A percentile compares a stretch with the other conserved stretches of the same genome.
Conservation (phyloP, 2,888 invertebrate species). For the Caenorhabditis plicata region DNA sequence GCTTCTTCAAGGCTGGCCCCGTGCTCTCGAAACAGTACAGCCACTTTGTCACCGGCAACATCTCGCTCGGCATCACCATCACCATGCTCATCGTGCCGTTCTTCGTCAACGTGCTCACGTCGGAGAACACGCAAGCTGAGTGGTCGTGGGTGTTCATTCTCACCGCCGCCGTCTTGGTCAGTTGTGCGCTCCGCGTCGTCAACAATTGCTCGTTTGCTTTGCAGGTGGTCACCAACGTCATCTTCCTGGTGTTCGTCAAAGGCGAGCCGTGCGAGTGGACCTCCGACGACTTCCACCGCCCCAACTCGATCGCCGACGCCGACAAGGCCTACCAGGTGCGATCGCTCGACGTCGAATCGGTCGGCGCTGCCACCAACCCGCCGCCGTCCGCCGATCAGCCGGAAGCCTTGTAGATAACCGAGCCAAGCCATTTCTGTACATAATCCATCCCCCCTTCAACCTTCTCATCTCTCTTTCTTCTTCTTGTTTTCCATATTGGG, state of each 20-base stretch:
- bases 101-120: constrained; percentile 51
- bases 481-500: no score
- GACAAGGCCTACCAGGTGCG: constrained; percentile 13
- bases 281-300: constrained; percentile 26
- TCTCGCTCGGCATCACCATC: constrained; percentile 59
- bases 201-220: background rate
- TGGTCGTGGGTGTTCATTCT: constrained; percentile 55
- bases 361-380: no score
- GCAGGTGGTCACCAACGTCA: constrained; percentile 48
- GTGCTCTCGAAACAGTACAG: constrained; percentile 60
- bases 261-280: constrained; percentile 59
- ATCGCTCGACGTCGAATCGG: no score
- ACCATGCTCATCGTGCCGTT: constrained; percentile 60
- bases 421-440: no score
- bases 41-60: constrained; percentile 64
- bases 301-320: constrained; percentile 26
- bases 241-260: constrained; percentile 51
- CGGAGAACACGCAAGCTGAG: constrained; percentile 55
- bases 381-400: no score
- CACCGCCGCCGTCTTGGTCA: constrained; percentile 45
- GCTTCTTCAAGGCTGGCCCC: constrained; percentile 62
- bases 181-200: constrained; percentile 2
- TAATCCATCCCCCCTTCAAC: constrained; percentile 4
- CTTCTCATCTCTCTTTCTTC: no score
- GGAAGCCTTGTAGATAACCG: no score